phyloP scores from a whole-genome alignment of 2,113 vertebrate species.

The Chitala chitala region DNA sequence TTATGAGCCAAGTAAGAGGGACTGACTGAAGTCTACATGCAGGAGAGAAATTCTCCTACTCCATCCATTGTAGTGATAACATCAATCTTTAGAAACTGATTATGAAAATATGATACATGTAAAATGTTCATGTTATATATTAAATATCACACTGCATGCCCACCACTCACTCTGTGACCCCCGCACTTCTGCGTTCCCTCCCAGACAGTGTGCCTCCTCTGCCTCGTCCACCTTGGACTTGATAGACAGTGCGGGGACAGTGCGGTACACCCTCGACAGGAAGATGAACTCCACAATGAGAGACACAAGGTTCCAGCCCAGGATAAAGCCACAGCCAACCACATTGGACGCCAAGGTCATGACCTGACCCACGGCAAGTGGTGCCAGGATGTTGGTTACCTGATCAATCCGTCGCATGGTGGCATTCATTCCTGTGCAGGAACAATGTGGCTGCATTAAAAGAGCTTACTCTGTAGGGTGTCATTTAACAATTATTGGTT shows the following conservation, averaged over 20 bases:
- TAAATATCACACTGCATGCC: neutral
- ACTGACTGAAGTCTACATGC: no score
- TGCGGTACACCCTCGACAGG: conserved; percentile 65
- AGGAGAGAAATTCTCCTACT: no score
- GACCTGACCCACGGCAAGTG: conserved; percentile 66
- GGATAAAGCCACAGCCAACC: conserved; percentile 69
- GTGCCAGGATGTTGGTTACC: conserved; percentile 66
- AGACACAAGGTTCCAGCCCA: conserved; percentile 71
- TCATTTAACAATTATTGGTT: neutral
- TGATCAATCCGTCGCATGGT: conserved; percentile 65
- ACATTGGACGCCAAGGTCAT: conserved; percentile 69
- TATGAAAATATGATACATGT: no score
- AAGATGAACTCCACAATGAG: conserved; percentile 67
- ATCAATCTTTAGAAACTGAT: no score
- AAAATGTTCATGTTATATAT: neutral
- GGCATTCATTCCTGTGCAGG: conserved; percentile 62
- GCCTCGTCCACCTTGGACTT: conserved; percentile 49
- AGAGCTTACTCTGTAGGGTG: neutral
- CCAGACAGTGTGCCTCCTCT: conserved; percentile 45
- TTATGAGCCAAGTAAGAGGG: no score
- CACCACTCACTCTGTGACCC: conserved; percentile 46
- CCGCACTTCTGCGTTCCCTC: conserved; percentile 49
- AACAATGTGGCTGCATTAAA: conserved; percentile 31
- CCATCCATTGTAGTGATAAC: no score
- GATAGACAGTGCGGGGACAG: conserved; percentile 64